A percentile compares a stretch with the other conserved stretches of the same genome.
These are phyloP conservation scores for Lasioglossum figueresi DNA, from an alignment of 2,888 invertebrate genomes.

Conservation along the genomic window DNA sequence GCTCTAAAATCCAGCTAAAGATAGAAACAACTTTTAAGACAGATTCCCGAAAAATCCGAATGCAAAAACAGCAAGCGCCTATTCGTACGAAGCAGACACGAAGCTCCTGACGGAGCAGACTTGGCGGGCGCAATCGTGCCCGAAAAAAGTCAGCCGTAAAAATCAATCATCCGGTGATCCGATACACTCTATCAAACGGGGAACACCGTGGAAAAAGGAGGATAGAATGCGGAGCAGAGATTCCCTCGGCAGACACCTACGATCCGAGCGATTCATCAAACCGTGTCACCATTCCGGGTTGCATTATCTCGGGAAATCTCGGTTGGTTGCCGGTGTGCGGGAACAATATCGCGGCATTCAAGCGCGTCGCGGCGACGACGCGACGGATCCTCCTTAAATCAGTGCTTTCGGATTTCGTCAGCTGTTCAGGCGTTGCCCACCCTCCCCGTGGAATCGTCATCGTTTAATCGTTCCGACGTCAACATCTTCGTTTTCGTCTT, in stretches of 20 bases:
- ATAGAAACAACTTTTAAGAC: background rate
- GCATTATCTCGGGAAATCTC: slow-evolving; percentile 13
- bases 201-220: background rate
- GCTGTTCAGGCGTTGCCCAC: slow-evolving; percentile 25
- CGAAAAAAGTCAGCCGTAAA: background rate
- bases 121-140: background rate
- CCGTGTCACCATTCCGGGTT: slow-evolving; percentile 19
- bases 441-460: slow-evolving; percentile 52
- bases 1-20: background rate
- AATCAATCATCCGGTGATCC: slow-evolving; percentile 12
- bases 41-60: background rate
- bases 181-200: slow-evolving; percentile 7
- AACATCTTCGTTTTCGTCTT: background rate
- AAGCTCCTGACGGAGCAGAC: background rate
- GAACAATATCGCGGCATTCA: slow-evolving; percentile 32
- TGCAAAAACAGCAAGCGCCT: background rate
- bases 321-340: background rate
- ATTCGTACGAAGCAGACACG: background rate
- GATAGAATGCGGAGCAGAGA: background rate
- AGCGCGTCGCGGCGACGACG: background rate
- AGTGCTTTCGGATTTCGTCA: slow-evolving; percentile 25
- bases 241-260: slow-evolving; percentile 3
- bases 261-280: slow-evolving; percentile 32
- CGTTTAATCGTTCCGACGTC: slow-evolving; percentile 57
- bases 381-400: slow-evolving; percentile 23